These are phyloP conservation scores for Nansenia antarctica DNA, from an alignment of 2,113 vertebrate genomes.

Conservation along the genomic window DNA sequence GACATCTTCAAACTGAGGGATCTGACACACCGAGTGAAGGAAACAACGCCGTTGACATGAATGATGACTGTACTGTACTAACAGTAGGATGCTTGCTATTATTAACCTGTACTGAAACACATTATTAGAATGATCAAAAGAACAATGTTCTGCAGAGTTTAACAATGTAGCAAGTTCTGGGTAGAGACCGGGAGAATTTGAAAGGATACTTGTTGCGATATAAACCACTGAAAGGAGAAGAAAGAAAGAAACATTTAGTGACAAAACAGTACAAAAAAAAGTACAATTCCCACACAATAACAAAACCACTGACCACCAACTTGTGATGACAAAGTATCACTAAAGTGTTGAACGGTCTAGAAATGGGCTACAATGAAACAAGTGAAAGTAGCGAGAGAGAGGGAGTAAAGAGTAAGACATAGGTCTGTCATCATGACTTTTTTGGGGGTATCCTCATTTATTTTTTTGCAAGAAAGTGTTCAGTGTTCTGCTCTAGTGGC, in stretches of 20 bases:
- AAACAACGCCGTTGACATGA: neutral
- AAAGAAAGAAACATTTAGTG: slow-evolving; percentile 57
- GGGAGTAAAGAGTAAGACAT: neutral
- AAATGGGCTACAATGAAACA: neutral
- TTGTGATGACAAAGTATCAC: no score
- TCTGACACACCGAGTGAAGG: slow-evolving; percentile 75
- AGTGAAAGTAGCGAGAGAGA: neutral
- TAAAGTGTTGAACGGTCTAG: no score
- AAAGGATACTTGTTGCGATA: slow-evolving; percentile 97
- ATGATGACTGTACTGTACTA: neutral
- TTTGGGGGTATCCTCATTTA: no score
- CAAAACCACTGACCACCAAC: neutral
- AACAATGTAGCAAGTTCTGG: slow-evolving; percentile 25
- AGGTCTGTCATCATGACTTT: no score
- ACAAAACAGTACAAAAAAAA: slow-evolving; percentile 71
- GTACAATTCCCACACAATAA: neutral
- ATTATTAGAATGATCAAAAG: neutral
- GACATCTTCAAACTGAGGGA: slow-evolving; percentile 97
- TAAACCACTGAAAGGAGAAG: slow-evolving; percentile 86
- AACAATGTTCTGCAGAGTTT: neutral
- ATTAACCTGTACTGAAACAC: no score
- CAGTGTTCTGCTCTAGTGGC: no score
- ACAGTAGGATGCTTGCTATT: no score
- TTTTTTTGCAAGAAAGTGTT: no score
- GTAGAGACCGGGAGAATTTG: slow-evolving; percentile 20